These are phyloP conservation scores for Abscondita cerata DNA, from an alignment of 2,888 invertebrate genomes.

Conservation along the genomic window DNA sequence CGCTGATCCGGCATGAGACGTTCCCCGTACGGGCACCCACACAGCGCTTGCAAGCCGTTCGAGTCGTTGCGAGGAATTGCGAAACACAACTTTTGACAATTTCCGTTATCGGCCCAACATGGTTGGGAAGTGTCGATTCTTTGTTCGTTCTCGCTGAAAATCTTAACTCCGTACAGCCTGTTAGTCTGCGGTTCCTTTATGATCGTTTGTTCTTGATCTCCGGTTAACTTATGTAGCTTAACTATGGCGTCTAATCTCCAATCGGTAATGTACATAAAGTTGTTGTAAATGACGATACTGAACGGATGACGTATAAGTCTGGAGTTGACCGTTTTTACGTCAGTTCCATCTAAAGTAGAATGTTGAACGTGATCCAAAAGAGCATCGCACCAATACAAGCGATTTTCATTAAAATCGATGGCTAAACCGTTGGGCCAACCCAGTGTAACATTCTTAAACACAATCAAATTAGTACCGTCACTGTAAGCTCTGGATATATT, in stretches of 20 bases:
- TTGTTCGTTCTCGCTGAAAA: slow-evolving; percentile 80
- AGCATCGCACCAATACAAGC: slow-evolving; percentile 98
- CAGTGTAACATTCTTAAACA: slow-evolving; percentile 88
- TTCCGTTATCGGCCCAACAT: slow-evolving; percentile 84
- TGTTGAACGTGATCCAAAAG: slow-evolving; percentile 95
- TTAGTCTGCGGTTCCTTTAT: slow-evolving; percentile 90
- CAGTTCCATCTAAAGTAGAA: slow-evolving; percentile 87
- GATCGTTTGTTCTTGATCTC: slow-evolving; percentile 85
- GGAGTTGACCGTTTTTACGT: slow-evolving; percentile 89
- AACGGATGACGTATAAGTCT: slow-evolving; percentile 88
- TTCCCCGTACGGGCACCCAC: slow-evolving; percentile 95
- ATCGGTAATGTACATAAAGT: slow-evolving; percentile 96
- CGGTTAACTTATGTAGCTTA: slow-evolving; percentile 85
- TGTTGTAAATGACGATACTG: slow-evolving; percentile 87
- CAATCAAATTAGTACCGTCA: slow-evolving; percentile 86
- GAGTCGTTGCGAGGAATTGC: slow-evolving; percentile 76
- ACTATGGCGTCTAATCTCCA: slow-evolving; percentile 96
- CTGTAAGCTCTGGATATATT: slow-evolving; percentile 93
- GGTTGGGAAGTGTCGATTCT: slow-evolving; percentile 76
- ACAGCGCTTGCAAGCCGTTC: slow-evolving; percentile 68
- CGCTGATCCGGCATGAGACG: slow-evolving; percentile 74
- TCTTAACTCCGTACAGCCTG: slow-evolving; percentile 82
- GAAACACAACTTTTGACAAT: slow-evolving; percentile 95
- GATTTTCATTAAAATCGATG: slow-evolving; percentile 86
- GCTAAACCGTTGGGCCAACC: slow-evolving; percentile 98